Conservation (phyloP, 1,140 invertebrate species). For the Drosophila fuyamai region DNA sequence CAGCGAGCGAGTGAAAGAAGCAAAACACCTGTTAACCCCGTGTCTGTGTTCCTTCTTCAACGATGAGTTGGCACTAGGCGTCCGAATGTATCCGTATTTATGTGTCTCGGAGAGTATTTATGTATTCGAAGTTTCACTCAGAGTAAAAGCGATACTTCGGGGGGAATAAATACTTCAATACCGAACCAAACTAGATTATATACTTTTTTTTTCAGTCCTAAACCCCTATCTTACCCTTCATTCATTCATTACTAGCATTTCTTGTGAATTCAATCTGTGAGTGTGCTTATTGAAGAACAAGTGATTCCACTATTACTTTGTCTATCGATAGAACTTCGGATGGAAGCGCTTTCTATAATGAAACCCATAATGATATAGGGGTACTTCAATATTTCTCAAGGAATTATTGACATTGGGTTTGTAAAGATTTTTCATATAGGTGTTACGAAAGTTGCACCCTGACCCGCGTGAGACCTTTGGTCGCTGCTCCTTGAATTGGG, state of each 20-base stretch:
- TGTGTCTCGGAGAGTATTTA: neutral
- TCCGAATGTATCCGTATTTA: neutral
- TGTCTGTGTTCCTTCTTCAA: constrained; percentile 21
- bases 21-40: constrained; percentile 74
- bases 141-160: no score
- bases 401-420: neutral
- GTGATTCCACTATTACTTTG: neutral
- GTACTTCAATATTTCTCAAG: neutral
- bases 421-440: neutral
- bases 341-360: neutral
- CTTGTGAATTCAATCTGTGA: constrained; percentile 1
- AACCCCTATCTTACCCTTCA: neutral
- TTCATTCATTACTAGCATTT: neutral
- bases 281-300: neutral
- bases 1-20: constrained; percentile 25
- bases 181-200: no score
- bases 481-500: neutral
- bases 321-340: neutral
- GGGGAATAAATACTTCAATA: neutral
- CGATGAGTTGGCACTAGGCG: constrained; percentile 34
- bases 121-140: neutral
- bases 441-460: constrained; percentile 38
- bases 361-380: neutral
- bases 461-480: constrained; percentile 13
- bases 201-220: no score